Conservation (phyloP, 2,888 invertebrate species). For the Leptinotarsa haldemani region DNA sequence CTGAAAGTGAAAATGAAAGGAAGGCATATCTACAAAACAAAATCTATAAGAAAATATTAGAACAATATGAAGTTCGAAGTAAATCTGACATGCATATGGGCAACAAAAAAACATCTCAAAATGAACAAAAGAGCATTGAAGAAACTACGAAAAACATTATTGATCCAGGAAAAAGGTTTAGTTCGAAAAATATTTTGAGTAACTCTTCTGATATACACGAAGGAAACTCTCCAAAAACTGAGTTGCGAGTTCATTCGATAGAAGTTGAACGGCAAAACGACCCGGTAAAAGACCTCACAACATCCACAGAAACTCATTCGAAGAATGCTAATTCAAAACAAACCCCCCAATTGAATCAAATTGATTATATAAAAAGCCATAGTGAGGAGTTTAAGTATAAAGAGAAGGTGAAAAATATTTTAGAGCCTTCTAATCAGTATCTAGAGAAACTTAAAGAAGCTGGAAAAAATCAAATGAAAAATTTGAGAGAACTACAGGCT, state of each 20-base stretch:
- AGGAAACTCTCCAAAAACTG: neutral
- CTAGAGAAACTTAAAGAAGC: constrained; percentile 10
- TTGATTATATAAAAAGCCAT: neutral
- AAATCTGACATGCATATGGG: neutral
- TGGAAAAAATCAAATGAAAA: constrained; percentile 13
- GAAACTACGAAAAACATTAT: neutral
- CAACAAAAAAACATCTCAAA: neutral
- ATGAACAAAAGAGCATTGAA: neutral
- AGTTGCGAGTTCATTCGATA: constrained; percentile 2
- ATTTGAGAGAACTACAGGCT: neutral
- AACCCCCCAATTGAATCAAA: neutral
- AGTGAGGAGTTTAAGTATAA: neutral
- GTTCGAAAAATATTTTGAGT: neutral
- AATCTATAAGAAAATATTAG: constrained; percentile 9
- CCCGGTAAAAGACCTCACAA: neutral
- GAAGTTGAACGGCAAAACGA: neutral
- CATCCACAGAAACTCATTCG: neutral
- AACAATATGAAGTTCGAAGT: neutral
- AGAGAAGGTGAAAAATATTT: constrained; percentile 14
- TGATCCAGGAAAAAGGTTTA: neutral
- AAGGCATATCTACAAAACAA: neutral
- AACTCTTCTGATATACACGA: neutral
- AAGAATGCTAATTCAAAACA: neutral
- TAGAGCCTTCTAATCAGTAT: constrained; percentile 22
- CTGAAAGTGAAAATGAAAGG: neutral